Evolutionary conservation across 2,888 invertebrate genomes (phyloP), one percentile per base, ranked within the genome.

Genomic region (Quadroppia sp.): DNA sequence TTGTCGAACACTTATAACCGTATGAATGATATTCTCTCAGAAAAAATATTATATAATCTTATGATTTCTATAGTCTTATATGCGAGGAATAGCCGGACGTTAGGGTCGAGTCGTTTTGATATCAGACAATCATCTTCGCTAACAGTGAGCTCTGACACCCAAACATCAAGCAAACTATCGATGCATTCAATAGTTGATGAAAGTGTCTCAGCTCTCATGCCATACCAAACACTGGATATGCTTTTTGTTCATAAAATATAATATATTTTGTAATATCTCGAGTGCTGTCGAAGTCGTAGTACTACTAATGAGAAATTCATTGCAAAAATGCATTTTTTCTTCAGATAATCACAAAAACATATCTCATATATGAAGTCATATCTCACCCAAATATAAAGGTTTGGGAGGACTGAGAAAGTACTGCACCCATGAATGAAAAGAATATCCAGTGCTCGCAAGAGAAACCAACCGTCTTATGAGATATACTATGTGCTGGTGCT

Each of bases 111-210:
- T 69, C 69, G 69, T 69, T 69, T 69, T 69, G 69, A 69, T 69
- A 42, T 69, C 45, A 45, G 20, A 69, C 69, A 69, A 69, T 69
- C 69, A 69, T 11, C 45, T 42, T 42, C 69, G 45, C 69, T 20
- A n/a, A 40, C 40, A 69, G 69, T 42, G 42, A 69, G 20, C 20
- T 25, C 45, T 69, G 69, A 69, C 69, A 69, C 69, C 69, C 69
- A 69, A 64, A 64, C 9, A 64, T 64, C 64, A 64, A 64, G 36
- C 64, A 40, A 69, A 40, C 40, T 40, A 69, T 45, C 69, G 69
- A 45, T 69, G 69, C 69, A 69, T 69, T 69, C 69, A 69, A 69
- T 69, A 69, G 36, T 69, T 69, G 69, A 69, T 69, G 69, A 69
- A 69, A 69, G 45, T 69, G 25, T 13, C n/a, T 42, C 17, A 20